Base-by-base conservation (phyloP, 2,797 vertebrate genomes). In the Rhyacichthys aspro region DNA sequence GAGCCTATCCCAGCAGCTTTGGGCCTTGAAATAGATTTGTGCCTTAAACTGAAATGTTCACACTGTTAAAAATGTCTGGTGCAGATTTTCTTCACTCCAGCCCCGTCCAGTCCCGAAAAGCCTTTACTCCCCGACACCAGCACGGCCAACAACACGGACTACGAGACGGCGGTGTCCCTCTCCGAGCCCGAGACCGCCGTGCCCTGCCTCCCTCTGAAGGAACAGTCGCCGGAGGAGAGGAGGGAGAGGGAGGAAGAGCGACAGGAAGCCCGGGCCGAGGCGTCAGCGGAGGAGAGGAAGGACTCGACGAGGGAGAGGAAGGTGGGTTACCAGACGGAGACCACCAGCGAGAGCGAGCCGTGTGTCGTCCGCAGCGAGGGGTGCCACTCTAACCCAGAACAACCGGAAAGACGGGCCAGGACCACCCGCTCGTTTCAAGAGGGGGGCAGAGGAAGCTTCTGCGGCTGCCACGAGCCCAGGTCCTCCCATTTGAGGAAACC, bases 401-500 rank as follows among this genome's bases (percentile, higher is more conserved):
- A 83, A 9, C 57, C 83, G 0, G 91, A 90, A 19, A 73, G 89
- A 72, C 84, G 76, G 70, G 54, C 70, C 1, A 88, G 88, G 65
- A 78, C 85, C 72, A 64, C 85, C 0, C 76, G 83, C 0, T 85
- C 89, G 11, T 46, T 86, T 50, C 91, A 92, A n/a, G n/a, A n/a
- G 63, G 90, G 92, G 34, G 55, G 81, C 46, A 91, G 86, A 70
- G 86, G 84, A 56, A 79, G 54, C 28, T 85, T 86, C 72, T 88
- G 85, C 1, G 78, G 90, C 63, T 91, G 85, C 77, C 90, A 90
- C 0, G 93, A 94, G 63, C 85, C 89, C 16, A 78, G 92, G 53
- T 80, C 90, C 1, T 89, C 88, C 63, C 90, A 93, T 71, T 67
- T 93, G 56, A 89, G 92, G 77, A 93, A 92, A 72, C 91, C 92